Percentiles rank a stretch among this genome's conserved stretches.
Evolutionary conservation across 2,888 invertebrate genomes (phyloP).

Genomic region (Clivina fossor): DNA sequence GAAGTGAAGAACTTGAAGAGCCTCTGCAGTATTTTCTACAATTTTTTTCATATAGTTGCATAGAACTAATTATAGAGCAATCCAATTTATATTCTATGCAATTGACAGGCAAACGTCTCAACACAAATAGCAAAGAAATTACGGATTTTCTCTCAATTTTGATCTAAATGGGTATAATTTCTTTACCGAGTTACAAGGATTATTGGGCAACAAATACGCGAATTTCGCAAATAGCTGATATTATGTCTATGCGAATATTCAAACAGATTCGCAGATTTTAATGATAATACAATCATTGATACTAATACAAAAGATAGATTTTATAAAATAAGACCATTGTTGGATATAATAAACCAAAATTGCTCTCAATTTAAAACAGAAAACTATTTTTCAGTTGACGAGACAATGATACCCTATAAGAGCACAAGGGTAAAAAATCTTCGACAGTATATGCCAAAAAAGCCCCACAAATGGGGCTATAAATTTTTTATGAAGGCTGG

Average conservation of each 20-base stretch:
- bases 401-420: constrained; percentile 37
- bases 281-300: constrained; percentile 20
- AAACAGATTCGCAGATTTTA: constrained; percentile 33
- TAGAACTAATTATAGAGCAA: constrained; percentile 13
- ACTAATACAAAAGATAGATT: constrained; percentile 3
- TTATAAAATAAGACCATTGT: too few relatives aligned
- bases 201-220: constrained; percentile 27
- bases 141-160: constrained; percentile 31
- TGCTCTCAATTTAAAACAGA: constrained; percentile 20
- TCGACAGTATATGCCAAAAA: background rate
- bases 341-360: background rate
- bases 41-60: constrained; percentile 9
- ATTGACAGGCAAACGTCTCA: constrained; percentile 11
- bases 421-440: constrained; percentile 29
- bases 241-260: constrained; percentile 33
- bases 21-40: constrained; percentile 14
- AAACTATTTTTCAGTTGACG: constrained; percentile 32
- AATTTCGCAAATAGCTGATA: constrained; percentile 34
- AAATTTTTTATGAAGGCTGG: constrained; percentile 36
- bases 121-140: constrained; percentile 24
- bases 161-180: constrained; percentile 33
- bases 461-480: constrained; percentile 36
- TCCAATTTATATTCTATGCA: constrained; percentile 27
- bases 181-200: constrained; percentile 28
- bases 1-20: background rate